Base-by-base conservation (phyloP, 1,140 invertebrate species). In the Papilio polyxenes region DNA sequence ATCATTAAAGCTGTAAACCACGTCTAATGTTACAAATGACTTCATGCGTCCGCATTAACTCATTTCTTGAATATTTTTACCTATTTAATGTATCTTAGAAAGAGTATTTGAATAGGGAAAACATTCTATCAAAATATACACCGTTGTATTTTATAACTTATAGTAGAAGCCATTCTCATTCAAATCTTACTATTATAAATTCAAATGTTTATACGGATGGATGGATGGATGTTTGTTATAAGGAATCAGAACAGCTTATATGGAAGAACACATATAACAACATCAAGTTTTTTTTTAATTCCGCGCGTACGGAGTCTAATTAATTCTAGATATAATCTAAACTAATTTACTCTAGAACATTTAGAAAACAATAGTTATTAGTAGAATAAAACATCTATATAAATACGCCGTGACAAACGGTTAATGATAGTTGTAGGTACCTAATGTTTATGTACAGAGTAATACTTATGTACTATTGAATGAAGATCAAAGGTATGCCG, bases 341-440 rank as follows among this genome's bases (percentile, higher is more conserved):
- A n/a, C n/a, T n/a, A n/a, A 9, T 59, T 20, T 20, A 59, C 8
- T 59, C 56, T n/a, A 1, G 17, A 20, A 20, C 5, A 59, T 65
- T 65, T 65, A 65, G 23, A 65, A 65, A 65, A 65, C 23, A 65
- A 65, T 65, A 13, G 0, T 65, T 65, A 65, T 65, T 65, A 62
- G 59, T 62, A 53, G 51, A 53, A 53, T 62, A 10, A 20, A 62
- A 62, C 59, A 23, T 62, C 20, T 2, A 62, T 23, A 20, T 62
- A 37, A 65, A 65, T 31, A 65, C 10, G 31, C 62, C 23, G 62
- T 65, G 23, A 31, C 23, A 65, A 65, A 65, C 11, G 62, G 10
- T 65, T 65, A 65, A 65, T 65, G 11, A 65, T 13, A 65, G 10
- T 11, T 65, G 23, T 65, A 65, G 23, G 23, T 65, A 65, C 23